phyloP scores from a whole-genome alignment of 2,888 invertebrate genomes.

The Petrolisthes manimaculis region DNA sequence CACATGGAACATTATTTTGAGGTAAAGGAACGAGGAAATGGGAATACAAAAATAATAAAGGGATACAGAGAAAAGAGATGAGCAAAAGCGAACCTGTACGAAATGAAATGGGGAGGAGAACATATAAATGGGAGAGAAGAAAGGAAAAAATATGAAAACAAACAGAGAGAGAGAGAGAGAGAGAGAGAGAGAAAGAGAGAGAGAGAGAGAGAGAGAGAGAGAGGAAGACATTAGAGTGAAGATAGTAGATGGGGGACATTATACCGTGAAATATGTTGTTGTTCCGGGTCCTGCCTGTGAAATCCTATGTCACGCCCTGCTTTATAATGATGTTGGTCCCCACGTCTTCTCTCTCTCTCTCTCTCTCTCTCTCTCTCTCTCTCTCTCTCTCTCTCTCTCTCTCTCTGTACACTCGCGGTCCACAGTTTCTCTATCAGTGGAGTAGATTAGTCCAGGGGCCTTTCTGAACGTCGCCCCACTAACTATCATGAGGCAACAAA shows the following conservation, averaged over 20 bases:
- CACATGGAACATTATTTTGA: too few relatives aligned
- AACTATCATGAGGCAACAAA: too few relatives aligned
- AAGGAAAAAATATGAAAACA: neutral
- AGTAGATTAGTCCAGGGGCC: too few relatives aligned
- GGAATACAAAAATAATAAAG: neutral
- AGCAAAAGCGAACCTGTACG: neutral
- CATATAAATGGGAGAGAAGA: neutral
- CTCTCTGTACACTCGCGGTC: neutral
- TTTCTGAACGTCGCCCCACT: too few relatives aligned
- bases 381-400: neutral
- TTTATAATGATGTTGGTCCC: too few relatives aligned
- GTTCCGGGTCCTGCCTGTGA: neutral
- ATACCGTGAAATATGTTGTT: neutral
- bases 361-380: neutral
- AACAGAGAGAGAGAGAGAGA: neutral
- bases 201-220: constrained; percentile 1
- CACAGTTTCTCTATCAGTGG: neutral
- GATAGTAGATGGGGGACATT: neutral
- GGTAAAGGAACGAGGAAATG: neutral
- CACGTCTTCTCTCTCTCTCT: constrained; percentile 21
- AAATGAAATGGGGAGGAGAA: neutral
- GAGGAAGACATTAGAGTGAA: neutral
- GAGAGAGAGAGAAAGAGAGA: constrained; percentile 1
- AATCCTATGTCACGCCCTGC: too few relatives aligned
- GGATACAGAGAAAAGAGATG: neutral